These are phyloP conservation scores for Peucedramus taeniatus DNA, from an alignment of 2,113 vertebrate genomes.

Conservation along the genomic window DNA sequence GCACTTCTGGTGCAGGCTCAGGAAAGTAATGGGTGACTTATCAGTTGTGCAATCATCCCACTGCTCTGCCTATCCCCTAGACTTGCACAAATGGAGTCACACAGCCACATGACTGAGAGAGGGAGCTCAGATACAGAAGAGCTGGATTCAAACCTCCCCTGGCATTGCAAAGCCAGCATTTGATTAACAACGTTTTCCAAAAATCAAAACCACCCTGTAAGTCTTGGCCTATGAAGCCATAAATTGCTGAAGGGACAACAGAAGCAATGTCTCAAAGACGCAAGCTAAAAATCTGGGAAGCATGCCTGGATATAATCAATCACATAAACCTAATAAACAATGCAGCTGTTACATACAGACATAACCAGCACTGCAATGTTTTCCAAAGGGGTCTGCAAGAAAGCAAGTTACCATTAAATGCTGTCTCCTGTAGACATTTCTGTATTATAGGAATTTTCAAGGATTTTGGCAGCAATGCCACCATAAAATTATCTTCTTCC, in stretches of 20 bases:
- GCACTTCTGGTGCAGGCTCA: neutral
- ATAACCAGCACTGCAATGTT: neutral
- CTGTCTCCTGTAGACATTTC: neutral
- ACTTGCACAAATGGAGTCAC: neutral
- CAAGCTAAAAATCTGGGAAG: slow-evolving; percentile 23
- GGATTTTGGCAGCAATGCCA: neutral
- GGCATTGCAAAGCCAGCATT: neutral
- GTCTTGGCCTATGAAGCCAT: neutral
- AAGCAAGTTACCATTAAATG: neutral
- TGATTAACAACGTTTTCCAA: neutral
- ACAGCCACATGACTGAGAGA: neutral
- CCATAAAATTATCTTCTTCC: neutral
- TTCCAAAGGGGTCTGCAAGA: neutral
- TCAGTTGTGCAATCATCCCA: neutral
- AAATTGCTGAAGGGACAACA: neutral
- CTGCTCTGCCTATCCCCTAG: neutral
- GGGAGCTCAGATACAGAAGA: neutral
- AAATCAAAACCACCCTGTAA: slow-evolving; percentile 29
- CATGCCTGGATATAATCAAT: slow-evolving; percentile 29
- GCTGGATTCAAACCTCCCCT: neutral
- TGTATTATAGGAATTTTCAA: neutral
- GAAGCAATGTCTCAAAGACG: neutral
- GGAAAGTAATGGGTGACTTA: neutral
- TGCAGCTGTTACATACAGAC: neutral
- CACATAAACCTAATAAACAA: slow-evolving; percentile 17